Evolutionary conservation across 2,113 vertebrate genomes (phyloP).

Genomic region (Megaceryle maxima): DNA sequence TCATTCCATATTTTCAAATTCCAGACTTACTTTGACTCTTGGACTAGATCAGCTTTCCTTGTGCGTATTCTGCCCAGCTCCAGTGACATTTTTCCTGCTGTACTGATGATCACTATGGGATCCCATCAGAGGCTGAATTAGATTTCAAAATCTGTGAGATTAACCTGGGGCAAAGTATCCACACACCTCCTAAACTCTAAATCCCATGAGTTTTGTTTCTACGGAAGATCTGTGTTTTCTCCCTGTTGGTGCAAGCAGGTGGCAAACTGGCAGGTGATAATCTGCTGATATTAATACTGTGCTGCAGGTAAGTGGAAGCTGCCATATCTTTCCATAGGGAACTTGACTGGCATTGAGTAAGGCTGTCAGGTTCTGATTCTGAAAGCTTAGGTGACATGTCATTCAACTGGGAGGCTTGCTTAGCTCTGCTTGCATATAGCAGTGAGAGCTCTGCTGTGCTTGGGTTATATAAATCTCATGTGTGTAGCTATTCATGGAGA

Average conservation of each 20-base stretch:
- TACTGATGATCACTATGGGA: rapidly evolving
- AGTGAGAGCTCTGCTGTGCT: not conserved
- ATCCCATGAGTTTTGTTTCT: not conserved
- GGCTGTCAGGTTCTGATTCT: not conserved
- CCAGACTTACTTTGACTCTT: not conserved
- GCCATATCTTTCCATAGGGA: not conserved
- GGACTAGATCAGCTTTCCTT: not conserved
- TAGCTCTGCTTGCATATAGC: not conserved
- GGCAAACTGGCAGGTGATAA: not conserved
- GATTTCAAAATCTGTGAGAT: not conserved
- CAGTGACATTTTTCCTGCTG: not conserved
- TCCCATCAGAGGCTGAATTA: not conserved
- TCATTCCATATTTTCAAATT: not conserved
- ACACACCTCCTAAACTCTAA: not conserved
- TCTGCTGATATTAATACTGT: not conserved
- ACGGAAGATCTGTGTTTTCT: not conserved
- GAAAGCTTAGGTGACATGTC: not conserved
- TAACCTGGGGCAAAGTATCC: not conserved
- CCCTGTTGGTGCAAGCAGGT: not conserved
- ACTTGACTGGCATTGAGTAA: not conserved
- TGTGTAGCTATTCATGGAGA: rapidly evolving
- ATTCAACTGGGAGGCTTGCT: not conserved
- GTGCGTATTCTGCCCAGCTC: not conserved
- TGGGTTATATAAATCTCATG: not conserved
- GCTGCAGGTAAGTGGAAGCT: not conserved